Evolutionary conservation across 2,888 invertebrate genomes (phyloP).

Genomic region (Mellilla xanthometata): DNA sequence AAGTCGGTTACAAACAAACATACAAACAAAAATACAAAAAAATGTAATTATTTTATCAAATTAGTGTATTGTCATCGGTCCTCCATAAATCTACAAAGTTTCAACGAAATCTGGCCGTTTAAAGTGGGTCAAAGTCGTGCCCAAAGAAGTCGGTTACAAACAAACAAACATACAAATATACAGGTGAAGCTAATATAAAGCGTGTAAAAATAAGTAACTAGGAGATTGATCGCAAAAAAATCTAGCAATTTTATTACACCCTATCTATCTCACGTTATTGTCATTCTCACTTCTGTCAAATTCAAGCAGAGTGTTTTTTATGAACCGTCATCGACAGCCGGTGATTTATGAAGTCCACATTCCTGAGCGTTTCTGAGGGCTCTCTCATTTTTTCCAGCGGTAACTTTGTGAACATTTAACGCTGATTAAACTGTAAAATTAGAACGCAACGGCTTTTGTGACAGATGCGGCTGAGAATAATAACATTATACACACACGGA

Average conservation of each 20-base stretch:
- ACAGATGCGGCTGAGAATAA: conserved; percentile 79
- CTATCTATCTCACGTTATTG: conserved; percentile 7
- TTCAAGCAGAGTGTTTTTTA: conserved; percentile 28
- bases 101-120: no score
- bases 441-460: conserved; percentile 74
- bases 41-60: no score
- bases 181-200: no score
- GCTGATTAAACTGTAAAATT: conserved; percentile 83
- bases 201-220: no score
- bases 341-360: conserved; percentile 72
- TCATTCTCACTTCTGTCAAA: conserved; percentile 20
- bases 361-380: conserved; percentile 56
- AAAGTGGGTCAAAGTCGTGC: no score
- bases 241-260: conserved; percentile 9
- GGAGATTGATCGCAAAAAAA: neutral
- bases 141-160: no score
- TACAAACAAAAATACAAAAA: no score
- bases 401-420: conserved; percentile 76
- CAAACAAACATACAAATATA: no score
- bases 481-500: conserved; percentile 77
- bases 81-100: no score
- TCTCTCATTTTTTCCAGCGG: conserved; percentile 63
- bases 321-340: conserved; percentile 57
- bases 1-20: no score
- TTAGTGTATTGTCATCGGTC: no score